These are phyloP conservation scores for Barnardius zonarius DNA, from an alignment of 2,113 vertebrate species.

Conservation along the genomic window DNA sequence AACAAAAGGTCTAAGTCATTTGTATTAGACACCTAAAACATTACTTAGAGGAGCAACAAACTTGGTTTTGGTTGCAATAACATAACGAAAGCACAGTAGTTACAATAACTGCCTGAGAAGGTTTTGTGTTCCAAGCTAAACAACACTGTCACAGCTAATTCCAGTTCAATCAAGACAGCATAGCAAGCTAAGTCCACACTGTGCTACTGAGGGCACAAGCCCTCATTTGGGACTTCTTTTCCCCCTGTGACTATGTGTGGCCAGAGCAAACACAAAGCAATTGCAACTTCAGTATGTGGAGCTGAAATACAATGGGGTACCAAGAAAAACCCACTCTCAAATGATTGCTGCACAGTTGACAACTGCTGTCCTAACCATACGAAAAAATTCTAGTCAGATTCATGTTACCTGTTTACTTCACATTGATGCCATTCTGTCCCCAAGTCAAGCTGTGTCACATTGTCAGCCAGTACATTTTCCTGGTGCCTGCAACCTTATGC, in stretches of 20 bases:
- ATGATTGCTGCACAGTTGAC: not conserved
- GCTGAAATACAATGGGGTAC: not conserved
- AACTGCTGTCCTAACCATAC: not conserved
- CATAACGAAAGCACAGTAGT: not conserved
- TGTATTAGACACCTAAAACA: not conserved
- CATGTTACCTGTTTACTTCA: not conserved
- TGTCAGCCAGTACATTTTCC: accelerated
- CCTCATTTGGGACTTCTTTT: not conserved
- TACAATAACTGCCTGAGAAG: not conserved
- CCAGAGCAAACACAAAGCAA: not conserved
- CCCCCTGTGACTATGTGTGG: accelerated
- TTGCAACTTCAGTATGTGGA: not conserved
- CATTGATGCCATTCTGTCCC: not conserved
- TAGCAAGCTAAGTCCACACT: not conserved
- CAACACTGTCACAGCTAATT: not conserved
- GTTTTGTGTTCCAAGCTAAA: not conserved
- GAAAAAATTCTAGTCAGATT: not conserved
- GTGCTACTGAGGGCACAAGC: not conserved
- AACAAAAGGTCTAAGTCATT: not conserved
- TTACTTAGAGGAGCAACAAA: not conserved
- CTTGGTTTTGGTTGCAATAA: not conserved
- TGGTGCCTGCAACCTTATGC: not conserved
- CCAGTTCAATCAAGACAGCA: not conserved
- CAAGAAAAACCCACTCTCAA: not conserved
- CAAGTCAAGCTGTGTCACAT: not conserved